Base-by-base conservation (phyloP, 2,888 invertebrate genomes). In the Cheilosia variabilis region DNA sequence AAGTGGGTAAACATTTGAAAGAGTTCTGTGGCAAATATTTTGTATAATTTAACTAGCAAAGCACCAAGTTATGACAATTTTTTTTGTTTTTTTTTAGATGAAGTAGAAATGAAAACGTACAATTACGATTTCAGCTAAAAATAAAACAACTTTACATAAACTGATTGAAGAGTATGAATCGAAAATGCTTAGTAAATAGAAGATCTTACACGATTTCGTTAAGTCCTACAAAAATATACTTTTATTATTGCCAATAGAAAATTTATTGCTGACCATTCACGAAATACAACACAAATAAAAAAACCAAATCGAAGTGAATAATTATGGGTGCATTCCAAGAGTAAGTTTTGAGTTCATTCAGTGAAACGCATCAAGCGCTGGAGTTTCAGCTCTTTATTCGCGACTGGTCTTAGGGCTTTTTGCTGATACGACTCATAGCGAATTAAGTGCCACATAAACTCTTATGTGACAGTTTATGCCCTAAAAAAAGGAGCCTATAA, bases 181-280 rank as follows among this genome's bases (percentile, higher is more conserved):
- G 17, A 6, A 17, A 17, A 17, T 31, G 17, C 17, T 22, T 52
- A 6, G 57, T 58, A 6, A 13, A 19, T 9, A 7, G 7, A 24
- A 43, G 9, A n/a, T 31, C n/a, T 27, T 24, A 27, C 1, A 19
- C 19, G 45, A 47, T 17, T 47, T 47, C 17, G 37, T 37, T 13
- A 37, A 37, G 4, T 47, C 47, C 17, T 17, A 19, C 47, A 47
- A 47, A 17, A 19, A 41, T 60, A 24, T 27, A 55, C 37, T 24
- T 52, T 52, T 24, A 15, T 24, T 22, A 24, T 22, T 43, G 43
- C 34, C 19, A 37, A 58, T 27, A 63, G 22, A 63, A 63, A 47
- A n/a, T 63, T 47, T 47, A 9, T 47, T 19, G 52, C 37, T n/a
- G 65, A 37, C 65, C 24, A 22, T 6, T 37, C 52, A 52, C n/a